Conservation (phyloP, 2,797 vertebrate species). For the Crocidura indochinensis region DNA sequence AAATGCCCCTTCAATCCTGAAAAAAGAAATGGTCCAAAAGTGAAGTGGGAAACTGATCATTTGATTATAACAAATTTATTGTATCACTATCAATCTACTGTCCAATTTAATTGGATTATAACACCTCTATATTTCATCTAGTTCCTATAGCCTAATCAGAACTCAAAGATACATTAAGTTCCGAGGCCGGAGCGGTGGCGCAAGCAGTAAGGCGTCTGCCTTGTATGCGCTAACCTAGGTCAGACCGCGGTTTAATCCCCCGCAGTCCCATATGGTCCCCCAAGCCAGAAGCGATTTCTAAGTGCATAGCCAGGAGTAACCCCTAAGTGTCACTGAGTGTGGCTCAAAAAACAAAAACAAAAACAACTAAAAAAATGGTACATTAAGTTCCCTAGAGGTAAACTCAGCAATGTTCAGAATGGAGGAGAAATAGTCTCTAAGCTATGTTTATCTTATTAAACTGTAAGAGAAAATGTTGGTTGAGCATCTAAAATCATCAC, state of each 20-base stretch:
- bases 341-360: no score
- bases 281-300: no score
- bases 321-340: no score
- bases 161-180: neutral
- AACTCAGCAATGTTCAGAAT: neutral
- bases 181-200: neutral
- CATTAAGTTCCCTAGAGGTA: neutral
- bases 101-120: neutral
- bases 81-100: constrained; percentile 12
- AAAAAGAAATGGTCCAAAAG: constrained; percentile 48
- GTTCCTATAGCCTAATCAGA: neutral
- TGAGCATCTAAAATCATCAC: constrained; percentile 44
- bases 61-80: constrained; percentile 55
- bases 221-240: no score
- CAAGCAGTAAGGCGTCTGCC: no score
- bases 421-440: constrained; percentile 19
- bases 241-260: no score
- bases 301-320: no score
- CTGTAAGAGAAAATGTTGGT: constrained; percentile 26
- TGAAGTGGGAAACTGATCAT: constrained; percentile 48
- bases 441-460: constrained; percentile 49
- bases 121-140: neutral
- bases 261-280: no score
- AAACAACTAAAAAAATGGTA: no score
- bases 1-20: neutral